Evolutionary conservation across 2,113 vertebrate species (phyloP).

Genomic region (Oreocharis arfaki): DNA sequence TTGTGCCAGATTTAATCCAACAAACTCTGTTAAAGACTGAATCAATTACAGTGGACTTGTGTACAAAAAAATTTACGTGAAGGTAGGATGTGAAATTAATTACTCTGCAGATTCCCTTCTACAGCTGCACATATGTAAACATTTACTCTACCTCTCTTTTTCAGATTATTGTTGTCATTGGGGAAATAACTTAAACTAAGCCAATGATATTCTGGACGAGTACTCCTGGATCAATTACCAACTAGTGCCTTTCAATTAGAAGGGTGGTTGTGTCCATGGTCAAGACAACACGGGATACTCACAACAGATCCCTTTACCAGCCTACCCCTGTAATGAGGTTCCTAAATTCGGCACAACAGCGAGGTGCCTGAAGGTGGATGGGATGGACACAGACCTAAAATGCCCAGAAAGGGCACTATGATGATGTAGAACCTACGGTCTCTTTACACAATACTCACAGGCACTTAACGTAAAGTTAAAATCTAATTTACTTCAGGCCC

Average conservation of each 20-base stretch:
- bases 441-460: background rate
- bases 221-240: background rate
- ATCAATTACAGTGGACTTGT: background rate
- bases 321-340: background rate
- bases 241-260: background rate
- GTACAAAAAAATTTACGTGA: background rate
- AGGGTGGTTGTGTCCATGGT: background rate
- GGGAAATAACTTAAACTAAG: background rate
- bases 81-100: background rate
- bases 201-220: background rate
- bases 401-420: background rate
- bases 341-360: background rate
- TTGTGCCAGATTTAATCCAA: background rate
- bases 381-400: background rate
- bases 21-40: background rate
- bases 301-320: background rate
- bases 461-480: background rate
- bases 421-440: background rate
- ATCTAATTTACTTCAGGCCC: background rate
- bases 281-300: background rate
- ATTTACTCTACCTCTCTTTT: background rate
- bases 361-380: background rate
- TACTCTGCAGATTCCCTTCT: background rate
- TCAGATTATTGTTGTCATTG: background rate
- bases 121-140: background rate